Base-by-base conservation (phyloP, 2,888 invertebrate species). In the Diaprepes abbreviatus region DNA sequence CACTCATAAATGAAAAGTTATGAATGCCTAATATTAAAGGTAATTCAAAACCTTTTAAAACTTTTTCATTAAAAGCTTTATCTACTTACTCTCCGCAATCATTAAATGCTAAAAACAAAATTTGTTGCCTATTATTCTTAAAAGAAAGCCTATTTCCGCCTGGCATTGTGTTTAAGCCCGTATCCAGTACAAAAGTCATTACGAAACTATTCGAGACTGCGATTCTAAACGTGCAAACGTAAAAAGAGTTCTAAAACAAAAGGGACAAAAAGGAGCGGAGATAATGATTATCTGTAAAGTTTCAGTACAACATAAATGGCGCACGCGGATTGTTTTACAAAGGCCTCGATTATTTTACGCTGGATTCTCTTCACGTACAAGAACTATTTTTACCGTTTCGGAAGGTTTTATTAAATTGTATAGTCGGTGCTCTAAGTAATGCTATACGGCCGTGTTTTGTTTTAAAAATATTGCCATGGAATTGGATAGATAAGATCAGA, bases 281-380 rank as follows among this genome's bases (percentile, higher is more conserved):
- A 70, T 70, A 70, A 70, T 70, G 65, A 65, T 59, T 58, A 65
- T 59, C 65, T 65, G 70, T 65, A 70, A 70, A 70, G 65, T 70
- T 70, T 65, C 65, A 54, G 65, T 65, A 65, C 70, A 70, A 65
- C 65, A 65, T 65, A 70, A 70, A 70, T 65, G 70, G 65, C 33
- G 69, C 52, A 69, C 57, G 69, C 58, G 69, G 70, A 59, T 65
- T 60, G 70, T 65, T 70, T 70, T 55, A 66, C 65, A 48, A 70
- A 65, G 62, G 48, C n/a, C 40, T 40, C 52, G 59, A 52, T 58
- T 57, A 67, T 68, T 63, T 21, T 19, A 45, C 38, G 35, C 48
- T 60, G 48, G 28, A 70, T 70, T 59, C 70, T 10, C 3, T 31
- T 52, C 70, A 70, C 70, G 70, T 70, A 19, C 7, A 19, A 19